Conservation (phyloP, 2,797 vertebrate species). For the Pagetopsis macropterus region DNA sequence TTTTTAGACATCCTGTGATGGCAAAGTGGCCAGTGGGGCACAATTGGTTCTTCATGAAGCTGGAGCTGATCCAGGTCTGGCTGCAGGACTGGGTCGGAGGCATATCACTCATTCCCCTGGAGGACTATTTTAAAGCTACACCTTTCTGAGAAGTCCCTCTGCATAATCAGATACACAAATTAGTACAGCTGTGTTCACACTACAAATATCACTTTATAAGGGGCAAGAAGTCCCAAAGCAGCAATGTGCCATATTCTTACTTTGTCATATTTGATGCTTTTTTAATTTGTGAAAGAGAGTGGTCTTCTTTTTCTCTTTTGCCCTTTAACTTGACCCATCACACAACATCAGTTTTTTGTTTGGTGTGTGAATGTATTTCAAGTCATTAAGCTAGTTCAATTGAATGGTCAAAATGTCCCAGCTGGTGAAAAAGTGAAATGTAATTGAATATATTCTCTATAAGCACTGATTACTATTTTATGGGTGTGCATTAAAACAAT, state of each 20-base stretch:
- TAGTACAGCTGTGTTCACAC: slow-evolving; percentile 9
- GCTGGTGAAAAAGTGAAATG: neutral
- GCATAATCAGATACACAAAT: slow-evolving; percentile 18
- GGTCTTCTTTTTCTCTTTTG: slow-evolving; percentile 11
- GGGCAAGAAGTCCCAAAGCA: slow-evolving; percentile 9
- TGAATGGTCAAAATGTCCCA: neutral
- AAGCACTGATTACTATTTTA: slow-evolving; percentile 13
- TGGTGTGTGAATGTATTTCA: slow-evolving; percentile 56
- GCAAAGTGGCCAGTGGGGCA: slow-evolving; percentile 82
- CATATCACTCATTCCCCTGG: slow-evolving; percentile 73
- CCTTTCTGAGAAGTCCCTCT: slow-evolving; percentile 69
- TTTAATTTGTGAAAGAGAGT: slow-evolving; percentile 14
- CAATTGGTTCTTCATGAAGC: slow-evolving; percentile 86
- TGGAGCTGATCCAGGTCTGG: slow-evolving; percentile 81
- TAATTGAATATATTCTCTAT: slow-evolving; percentile 24
- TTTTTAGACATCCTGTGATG: slow-evolving; percentile 81
- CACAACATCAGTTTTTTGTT: slow-evolving; percentile 3
- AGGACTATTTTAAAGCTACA: slow-evolving; percentile 83
- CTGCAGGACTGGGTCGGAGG: slow-evolving; percentile 83
- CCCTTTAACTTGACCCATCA: neutral
- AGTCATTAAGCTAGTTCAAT: slow-evolving; percentile 18
- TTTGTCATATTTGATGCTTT: slow-evolving; percentile 6
- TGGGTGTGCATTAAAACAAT: slow-evolving; percentile 16
- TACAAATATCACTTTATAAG: neutral
- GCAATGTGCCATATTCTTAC: slow-evolving; percentile 13